Evolutionary conservation across 2,888 invertebrate species (phyloP), one percentile per base, ranked within the genome.

Genomic region (Diaprepes abbreviatus): DNA sequence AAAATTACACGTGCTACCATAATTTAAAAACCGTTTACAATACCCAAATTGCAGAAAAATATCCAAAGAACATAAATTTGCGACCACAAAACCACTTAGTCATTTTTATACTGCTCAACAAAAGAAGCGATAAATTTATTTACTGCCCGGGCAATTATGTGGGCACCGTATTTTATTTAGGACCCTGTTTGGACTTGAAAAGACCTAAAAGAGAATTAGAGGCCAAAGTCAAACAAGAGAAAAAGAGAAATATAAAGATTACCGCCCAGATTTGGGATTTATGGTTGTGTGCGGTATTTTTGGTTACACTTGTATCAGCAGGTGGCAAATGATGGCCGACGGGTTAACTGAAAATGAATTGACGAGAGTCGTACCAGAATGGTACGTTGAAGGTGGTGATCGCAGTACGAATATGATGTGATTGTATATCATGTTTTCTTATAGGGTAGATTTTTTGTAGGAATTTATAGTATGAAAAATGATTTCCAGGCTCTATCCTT

Each of bases 31-130:
- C 36, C 36, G 21, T 57, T 58, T 45, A 63, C 68, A 68, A 68
- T 57, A 36, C 35, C 55, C 19, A 63, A 68, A 68, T 63, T 55
- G 50, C 55, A 50, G 50, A 38, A 68, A 68, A 63, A 63, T 68
- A 50, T 50, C 52, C 52, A 16, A 21, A 45, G 35, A 48, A 21
- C 63, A 68, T 68, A 68, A 68, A 68, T 68, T 68, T 57, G n/a
- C 16, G 10, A 68, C 62, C 57, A 57, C 68, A 68, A 64, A 69
- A 65, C 69, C 69, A 69, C 59, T 69, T 69, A 69, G 59, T 69
- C 64, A 69, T 58, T 64, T 69, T 69, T 52, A 59, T 69, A 69
- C 63, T 69, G 64, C 50, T 24, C 54, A 50, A 69, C 64, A 69
- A 63, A 64, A 45, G 69, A 58, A 12, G 35, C 28, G 36, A 52